A percentile compares a stretch with the other conserved stretches of the same genome.
Evolutionary conservation across 2,797 vertebrate genomes (phyloP).

Genomic region (Bovichtus variegatus): DNA sequence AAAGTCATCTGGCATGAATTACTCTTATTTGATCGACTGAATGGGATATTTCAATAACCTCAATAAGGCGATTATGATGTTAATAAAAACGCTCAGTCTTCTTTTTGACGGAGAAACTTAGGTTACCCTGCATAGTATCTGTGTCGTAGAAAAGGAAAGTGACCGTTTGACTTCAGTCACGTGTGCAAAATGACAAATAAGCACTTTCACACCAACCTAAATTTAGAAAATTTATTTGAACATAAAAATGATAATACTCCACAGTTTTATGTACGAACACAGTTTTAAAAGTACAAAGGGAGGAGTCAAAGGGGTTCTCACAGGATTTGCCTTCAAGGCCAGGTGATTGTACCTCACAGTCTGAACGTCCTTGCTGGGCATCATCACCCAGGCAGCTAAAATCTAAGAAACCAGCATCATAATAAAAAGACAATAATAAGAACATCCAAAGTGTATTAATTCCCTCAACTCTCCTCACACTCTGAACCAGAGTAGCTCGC

Average conservation of each 20-base stretch:
- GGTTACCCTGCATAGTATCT: background rate
- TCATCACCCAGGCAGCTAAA: slow-evolving; percentile 57
- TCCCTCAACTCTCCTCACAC: slow-evolving; percentile 18
- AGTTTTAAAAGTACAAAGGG: slow-evolving; percentile 80
- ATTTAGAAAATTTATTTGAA: slow-evolving; percentile 85
- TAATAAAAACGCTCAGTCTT: background rate
- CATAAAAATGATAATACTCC: slow-evolving; percentile 80
- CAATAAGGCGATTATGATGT: background rate
- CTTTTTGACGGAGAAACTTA: background rate
- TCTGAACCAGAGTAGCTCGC: slow-evolving; percentile 20
- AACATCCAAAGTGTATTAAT: slow-evolving; percentile 54
- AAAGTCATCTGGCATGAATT: slow-evolving; percentile 7
- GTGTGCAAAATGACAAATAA: slow-evolving; percentile 4
- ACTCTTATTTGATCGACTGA: slow-evolving; percentile 22
- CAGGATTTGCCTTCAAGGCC: slow-evolving; percentile 62
- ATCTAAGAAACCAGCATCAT: slow-evolving; percentile 62
- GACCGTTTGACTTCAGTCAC: background rate
- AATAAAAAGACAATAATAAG: slow-evolving; percentile 55
- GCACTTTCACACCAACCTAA: slow-evolving; percentile 39
- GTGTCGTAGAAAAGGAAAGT: background rate
- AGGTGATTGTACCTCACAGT: slow-evolving; percentile 84
- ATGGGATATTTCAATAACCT: slow-evolving; percentile 14
- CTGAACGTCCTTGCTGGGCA: slow-evolving; percentile 50
- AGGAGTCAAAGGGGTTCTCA: slow-evolving; percentile 65
- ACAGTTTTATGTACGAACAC: slow-evolving; percentile 83